Conservation (phyloP, 2,797 vertebrate genomes). For the Alcedo atthis region DNA sequence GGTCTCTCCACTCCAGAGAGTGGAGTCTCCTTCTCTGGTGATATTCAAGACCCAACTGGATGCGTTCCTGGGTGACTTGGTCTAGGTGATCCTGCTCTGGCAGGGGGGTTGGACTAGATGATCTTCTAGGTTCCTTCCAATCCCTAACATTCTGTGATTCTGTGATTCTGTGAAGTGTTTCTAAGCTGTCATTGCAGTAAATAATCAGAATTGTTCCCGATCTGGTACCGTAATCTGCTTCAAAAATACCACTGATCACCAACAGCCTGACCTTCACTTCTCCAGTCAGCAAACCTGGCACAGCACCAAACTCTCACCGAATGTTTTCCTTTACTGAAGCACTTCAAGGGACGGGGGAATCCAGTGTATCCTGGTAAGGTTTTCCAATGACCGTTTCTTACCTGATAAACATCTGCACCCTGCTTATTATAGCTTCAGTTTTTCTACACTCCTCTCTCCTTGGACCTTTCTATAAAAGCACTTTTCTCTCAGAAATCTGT, state of each 20-base stretch:
- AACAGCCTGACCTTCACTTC: background rate
- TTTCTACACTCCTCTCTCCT: background rate
- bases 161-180: background rate
- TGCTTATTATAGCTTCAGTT: background rate
- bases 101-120: too few relatives aligned
- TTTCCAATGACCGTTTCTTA: background rate
- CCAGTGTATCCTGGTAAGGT: background rate
- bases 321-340: fast-evolving
- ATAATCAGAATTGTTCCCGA: background rate
- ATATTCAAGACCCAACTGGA: too few relatives aligned
- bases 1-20: too few relatives aligned
- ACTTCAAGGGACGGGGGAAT: background rate
- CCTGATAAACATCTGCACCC: background rate
- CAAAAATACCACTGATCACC: background rate
- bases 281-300: background rate
- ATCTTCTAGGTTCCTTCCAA: too few relatives aligned
- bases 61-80: too few relatives aligned
- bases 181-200: background rate
- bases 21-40: too few relatives aligned
- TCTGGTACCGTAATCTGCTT: background rate
- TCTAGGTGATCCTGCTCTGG: too few relatives aligned
- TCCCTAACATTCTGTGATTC: background rate
- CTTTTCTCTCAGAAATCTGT: background rate
- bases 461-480: background rate
- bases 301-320: background rate